A percentile compares a stretch with the other conserved stretches of the same genome.
phyloP scores from a whole-genome alignment of 1,140 invertebrate species.

The Aphidius ervi region DNA sequence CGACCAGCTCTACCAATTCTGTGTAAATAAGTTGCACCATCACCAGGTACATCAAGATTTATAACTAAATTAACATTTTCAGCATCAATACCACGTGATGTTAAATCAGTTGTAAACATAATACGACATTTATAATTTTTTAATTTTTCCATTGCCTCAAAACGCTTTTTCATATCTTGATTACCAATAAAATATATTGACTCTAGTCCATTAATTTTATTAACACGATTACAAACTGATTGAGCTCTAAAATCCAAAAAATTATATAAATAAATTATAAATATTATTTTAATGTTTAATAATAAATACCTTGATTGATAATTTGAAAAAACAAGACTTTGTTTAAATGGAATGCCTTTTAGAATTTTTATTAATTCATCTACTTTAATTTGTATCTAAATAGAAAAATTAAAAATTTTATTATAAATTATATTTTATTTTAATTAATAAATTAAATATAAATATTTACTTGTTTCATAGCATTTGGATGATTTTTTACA shows the following conservation, averaged over 20 bases:
- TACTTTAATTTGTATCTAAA: conserved; percentile 62
- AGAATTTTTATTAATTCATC: conserved; percentile 69
- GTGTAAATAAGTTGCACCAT: conserved; percentile 89
- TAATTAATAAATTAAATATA: conserved; percentile 4
- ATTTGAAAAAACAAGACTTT: conserved; percentile 89
- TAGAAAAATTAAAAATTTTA: conserved; percentile 26
- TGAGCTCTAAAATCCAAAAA: conserved; percentile 56
- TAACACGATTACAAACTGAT: conserved; percentile 68
- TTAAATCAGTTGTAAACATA: conserved; percentile 88
- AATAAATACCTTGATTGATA: conserved; percentile 68
- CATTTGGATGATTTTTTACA: conserved; percentile 59
- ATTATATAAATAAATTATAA: conserved; percentile 13
- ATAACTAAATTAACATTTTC: conserved; percentile 90
- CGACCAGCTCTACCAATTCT: conserved; percentile 91
- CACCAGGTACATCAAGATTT: conserved; percentile 82
- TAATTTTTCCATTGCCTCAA: conserved; percentile 71
- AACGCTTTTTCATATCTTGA: conserved; percentile 73
- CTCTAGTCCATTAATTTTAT: conserved; percentile 62
- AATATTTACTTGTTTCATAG: conserved; percentile 57
- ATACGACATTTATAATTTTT: conserved; percentile 77
- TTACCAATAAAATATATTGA: conserved; percentile 69
- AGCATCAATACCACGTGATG: conserved; percentile 84
- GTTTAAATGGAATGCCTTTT: conserved; percentile 71
- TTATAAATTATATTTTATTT: background rate
- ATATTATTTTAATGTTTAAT: conserved; percentile 5